phyloP scores from a whole-genome alignment of 2,113 vertebrate species.

The Myotis brandtii region DNA sequence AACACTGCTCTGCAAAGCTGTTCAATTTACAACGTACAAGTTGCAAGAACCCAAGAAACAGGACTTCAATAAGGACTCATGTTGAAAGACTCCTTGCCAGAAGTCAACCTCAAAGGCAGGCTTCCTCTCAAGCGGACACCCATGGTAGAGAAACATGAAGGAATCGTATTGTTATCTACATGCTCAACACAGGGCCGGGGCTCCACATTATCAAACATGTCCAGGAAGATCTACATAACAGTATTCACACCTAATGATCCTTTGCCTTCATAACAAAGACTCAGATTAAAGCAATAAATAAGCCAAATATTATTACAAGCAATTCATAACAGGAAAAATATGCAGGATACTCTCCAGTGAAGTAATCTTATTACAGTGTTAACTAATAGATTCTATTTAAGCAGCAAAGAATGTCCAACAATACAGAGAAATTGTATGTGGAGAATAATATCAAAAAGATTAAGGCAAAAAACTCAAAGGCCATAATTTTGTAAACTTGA shows the following conservation, averaged over 20 bases:
- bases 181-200: not conserved
- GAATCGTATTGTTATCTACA: not conserved
- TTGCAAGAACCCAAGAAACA: not conserved
- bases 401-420: not conserved
- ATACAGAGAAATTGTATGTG: too few species aligned
- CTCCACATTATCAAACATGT: not conserved
- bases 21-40: not conserved
- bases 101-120: not conserved
- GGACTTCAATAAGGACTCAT: not conserved
- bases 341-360: not conserved
- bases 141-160: not conserved
- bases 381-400: not conserved
- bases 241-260: not conserved
- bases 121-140: not conserved
- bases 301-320: not conserved
- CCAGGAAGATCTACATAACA: not conserved
- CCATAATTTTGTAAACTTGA: not conserved
- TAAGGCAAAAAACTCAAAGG: slow-evolving; percentile 17
- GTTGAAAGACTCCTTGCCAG: not conserved
- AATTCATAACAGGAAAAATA: not conserved
- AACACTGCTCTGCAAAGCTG: not conserved
- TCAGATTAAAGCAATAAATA: not conserved
- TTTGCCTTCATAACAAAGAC: not conserved
- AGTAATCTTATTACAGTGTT: not conserved
- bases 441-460: not conserved